Conservation (phyloP, 2,113 vertebrate species). For the Erinaceus europaeus region DNA sequence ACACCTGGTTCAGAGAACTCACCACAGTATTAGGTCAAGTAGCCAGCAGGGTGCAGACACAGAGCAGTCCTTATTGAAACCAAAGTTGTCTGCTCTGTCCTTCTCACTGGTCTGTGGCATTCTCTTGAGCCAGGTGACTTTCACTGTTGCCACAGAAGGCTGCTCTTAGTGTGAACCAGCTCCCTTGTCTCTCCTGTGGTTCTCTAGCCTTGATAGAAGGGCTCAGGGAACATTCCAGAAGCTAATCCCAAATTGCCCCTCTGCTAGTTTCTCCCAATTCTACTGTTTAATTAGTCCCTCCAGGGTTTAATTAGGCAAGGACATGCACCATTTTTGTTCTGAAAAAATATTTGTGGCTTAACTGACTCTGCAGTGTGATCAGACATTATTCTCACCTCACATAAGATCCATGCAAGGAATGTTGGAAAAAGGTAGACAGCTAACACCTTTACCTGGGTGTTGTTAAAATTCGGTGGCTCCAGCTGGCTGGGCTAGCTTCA, state of each 20-base stretch:
- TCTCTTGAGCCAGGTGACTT: not conserved
- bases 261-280: constrained; percentile 68
- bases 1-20: too few species aligned
- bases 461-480: too few species aligned
- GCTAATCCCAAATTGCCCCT: constrained; percentile 54
- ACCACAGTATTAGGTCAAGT: too few species aligned
- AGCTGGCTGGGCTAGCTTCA: too few species aligned
- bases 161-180: not conserved
- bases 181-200: rapidly evolving
- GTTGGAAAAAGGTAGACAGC: constrained; percentile 43
- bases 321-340: constrained; percentile 75
- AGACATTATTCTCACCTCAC: constrained; percentile 69
- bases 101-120: too few species aligned
- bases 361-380: constrained; percentile 77
- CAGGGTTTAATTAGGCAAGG: constrained; percentile 78
- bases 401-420: constrained; percentile 54
- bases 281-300: constrained; percentile 79
- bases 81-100: too few species aligned
- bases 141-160: not conserved
- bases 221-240: not conserved
- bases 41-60: too few species aligned
- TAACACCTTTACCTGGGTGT: constrained; percentile 42
- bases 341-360: constrained; percentile 72
- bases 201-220: not conserved
- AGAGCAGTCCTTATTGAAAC: too few species aligned